phyloP scores from a whole-genome alignment of 1,140 invertebrate species.

The Drosophila yakuba region DNA sequence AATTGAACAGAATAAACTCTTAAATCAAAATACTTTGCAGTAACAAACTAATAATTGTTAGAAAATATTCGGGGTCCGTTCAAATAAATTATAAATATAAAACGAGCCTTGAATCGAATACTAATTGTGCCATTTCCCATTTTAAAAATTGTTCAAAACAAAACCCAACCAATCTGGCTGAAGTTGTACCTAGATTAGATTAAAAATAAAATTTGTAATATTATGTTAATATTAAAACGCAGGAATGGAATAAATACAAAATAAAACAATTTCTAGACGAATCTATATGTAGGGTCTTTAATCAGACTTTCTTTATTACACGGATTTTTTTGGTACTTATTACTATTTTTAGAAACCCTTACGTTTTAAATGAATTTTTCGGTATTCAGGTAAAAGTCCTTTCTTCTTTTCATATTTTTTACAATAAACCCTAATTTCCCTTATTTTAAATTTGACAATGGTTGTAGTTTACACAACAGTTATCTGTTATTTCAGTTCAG shows the following conservation, averaged over 20 bases:
- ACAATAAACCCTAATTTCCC: too few relatives aligned
- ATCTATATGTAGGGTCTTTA: too few relatives aligned
- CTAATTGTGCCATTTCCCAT: constrained; percentile 51
- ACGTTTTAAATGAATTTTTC: too few relatives aligned
- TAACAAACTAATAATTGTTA: constrained; percentile 32
- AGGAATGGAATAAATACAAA: constrained; percentile 43
- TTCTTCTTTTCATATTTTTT: too few relatives aligned
- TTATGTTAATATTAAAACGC: constrained; percentile 45
- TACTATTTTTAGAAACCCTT: too few relatives aligned
- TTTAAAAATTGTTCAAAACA: constrained; percentile 52
- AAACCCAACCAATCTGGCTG: constrained; percentile 42
- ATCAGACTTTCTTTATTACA: too few relatives aligned
- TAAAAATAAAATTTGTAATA: constrained; percentile 48
- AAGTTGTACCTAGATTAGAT: constrained; percentile 49
- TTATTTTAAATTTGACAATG: too few relatives aligned
- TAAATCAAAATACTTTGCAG: constrained; percentile 36
- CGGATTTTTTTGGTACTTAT: too few relatives aligned
- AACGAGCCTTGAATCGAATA: constrained; percentile 45
- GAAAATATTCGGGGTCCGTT: constrained; percentile 28
- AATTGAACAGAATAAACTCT: constrained; percentile 17
- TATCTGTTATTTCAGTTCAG: too few relatives aligned
- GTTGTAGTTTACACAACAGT: too few relatives aligned
- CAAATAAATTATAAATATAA: constrained; percentile 21
- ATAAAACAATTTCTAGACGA: neutral
- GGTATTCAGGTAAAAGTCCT: too few relatives aligned